These are phyloP conservation scores for Ditula angustiorana DNA, from an alignment of 2,888 invertebrate genomes.

Conservation along the genomic window DNA sequence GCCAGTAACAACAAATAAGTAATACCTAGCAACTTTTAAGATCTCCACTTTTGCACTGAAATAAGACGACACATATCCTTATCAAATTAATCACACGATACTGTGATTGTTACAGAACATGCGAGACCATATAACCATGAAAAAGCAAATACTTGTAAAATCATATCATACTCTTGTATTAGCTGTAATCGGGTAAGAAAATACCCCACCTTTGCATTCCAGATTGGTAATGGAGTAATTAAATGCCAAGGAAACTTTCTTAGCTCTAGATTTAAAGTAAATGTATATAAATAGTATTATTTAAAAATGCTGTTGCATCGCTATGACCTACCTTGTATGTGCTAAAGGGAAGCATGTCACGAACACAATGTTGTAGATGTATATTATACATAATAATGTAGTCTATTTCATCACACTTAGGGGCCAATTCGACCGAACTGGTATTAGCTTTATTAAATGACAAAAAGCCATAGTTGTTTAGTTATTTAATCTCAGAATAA, in stretches of 20 bases:
- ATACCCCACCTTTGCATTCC: conserved; percentile 30
- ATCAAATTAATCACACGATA: not conserved
- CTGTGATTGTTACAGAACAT: not conserved
- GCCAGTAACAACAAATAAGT: not conserved
- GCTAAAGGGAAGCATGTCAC: not conserved
- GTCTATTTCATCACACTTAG: not conserved
- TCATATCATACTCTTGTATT: not conserved
- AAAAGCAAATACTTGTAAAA: not conserved
- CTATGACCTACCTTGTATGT: not conserved
- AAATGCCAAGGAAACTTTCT: conserved; percentile 22
- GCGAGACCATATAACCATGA: not conserved
- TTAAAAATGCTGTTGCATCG: conserved; percentile 14
- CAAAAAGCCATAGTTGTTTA: not conserved
- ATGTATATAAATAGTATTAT: conserved; percentile 28
- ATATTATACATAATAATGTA: conserved; percentile 1
- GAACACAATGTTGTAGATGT: not conserved
- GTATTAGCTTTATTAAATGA: not conserved
- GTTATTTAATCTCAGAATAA: not conserved
- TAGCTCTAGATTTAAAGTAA: not conserved
- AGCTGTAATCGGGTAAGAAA: not conserved
- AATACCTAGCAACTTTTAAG: not conserved
- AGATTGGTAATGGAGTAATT: conserved; percentile 4
- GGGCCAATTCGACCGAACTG: not conserved
- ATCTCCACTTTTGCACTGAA: not conserved
- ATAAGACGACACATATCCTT: not conserved